phyloP scores from a whole-genome alignment of 2,113 vertebrate species.

The Alces alces region DNA sequence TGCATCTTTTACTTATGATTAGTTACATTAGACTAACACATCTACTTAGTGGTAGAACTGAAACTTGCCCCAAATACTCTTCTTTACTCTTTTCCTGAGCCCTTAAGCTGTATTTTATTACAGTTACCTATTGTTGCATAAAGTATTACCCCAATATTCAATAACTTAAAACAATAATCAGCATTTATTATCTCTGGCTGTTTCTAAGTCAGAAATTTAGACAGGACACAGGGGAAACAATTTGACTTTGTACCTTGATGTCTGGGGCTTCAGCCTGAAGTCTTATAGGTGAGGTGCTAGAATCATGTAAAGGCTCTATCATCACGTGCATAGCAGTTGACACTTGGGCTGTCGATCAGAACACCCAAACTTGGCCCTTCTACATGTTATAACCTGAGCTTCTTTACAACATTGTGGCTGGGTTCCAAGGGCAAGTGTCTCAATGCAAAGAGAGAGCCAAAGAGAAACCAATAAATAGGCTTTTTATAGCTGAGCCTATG shows the following conservation, averaged over 20 bases:
- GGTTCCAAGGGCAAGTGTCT: background rate
- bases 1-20: background rate
- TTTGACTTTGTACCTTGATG: background rate
- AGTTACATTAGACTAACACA: background rate
- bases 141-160: background rate
- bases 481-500: background rate
- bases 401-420: background rate
- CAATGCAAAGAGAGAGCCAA: background rate
- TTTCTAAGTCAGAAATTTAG: background rate
- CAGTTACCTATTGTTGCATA: background rate
- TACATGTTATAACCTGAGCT: background rate
- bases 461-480: background rate
- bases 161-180: background rate
- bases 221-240: background rate
- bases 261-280: background rate
- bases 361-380: background rate
- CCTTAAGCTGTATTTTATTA: background rate
- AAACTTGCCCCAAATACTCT: background rate
- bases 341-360: background rate
- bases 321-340: background rate
- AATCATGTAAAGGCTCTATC: background rate
- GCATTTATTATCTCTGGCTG: background rate
- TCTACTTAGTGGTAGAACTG: background rate
- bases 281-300: background rate
- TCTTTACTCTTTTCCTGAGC: background rate